Conservation (phyloP, 2,888 invertebrate genomes). For the Tolmerus cingulatus region DNA sequence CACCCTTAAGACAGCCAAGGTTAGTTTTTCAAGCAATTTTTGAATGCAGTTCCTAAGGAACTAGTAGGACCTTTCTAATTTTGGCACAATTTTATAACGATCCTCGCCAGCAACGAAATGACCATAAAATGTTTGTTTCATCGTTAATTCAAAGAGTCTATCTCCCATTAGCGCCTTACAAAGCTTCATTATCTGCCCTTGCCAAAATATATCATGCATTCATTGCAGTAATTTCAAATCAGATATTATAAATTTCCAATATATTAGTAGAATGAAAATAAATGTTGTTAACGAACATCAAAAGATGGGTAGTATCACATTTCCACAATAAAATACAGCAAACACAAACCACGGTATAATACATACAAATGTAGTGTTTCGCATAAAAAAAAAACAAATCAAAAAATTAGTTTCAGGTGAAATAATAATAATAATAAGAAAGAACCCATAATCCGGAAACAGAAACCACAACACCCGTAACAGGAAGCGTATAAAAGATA, state of each 20-base stretch:
- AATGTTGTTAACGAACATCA: neutral
- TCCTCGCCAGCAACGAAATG: conserved; percentile 99
- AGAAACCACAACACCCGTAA: conserved; percentile 36
- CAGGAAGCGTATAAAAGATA: conserved; percentile 34
- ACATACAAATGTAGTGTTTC: neutral
- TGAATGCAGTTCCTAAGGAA: neutral
- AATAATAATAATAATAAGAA: conserved; percentile 3
- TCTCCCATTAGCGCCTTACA: conserved; percentile 79
- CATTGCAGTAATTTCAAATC: neutral
- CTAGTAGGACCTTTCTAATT: conserved; percentile 72
- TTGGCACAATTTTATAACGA: conserved; percentile 83
- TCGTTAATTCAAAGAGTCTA: conserved; percentile 78
- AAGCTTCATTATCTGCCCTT: conserved; percentile 82
- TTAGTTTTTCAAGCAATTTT: neutral
- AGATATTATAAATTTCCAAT: neutral
- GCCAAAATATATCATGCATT: neutral
- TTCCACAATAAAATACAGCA: neutral
- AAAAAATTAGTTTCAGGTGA: neutral
- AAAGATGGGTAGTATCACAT: neutral
- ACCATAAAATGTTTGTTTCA: conserved; percentile 97
- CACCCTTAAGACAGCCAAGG: neutral
- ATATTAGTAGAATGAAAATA: neutral
- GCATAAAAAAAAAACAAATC: neutral
- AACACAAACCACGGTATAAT: neutral
- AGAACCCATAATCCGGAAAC: conserved; percentile 33